These are phyloP conservation scores for Nomada fabriciana DNA, from an alignment of 2,888 invertebrate species.

Conservation along the genomic window DNA sequence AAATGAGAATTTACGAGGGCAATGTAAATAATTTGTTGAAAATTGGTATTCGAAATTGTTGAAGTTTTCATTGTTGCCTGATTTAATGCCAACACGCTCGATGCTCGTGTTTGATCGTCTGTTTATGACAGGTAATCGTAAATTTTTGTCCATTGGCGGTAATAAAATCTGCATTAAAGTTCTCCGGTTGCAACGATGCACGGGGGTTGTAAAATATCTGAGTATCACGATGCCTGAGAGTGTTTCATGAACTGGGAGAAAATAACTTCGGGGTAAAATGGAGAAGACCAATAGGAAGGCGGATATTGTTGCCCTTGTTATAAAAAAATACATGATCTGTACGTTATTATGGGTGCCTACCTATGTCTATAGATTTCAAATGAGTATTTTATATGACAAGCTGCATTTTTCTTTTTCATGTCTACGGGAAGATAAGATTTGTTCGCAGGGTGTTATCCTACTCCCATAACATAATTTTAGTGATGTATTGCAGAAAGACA, in stretches of 20 bases:
- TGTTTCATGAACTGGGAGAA: slow-evolving; percentile 45
- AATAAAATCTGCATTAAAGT: slow-evolving; percentile 62
- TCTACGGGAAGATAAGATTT: too few species aligned
- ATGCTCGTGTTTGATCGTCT: neutral
- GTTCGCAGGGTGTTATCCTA: too few species aligned
- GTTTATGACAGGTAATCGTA: slow-evolving; percentile 30
- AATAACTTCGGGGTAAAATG: slow-evolving; percentile 26
- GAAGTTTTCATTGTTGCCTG: neutral
- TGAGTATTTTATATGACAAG: neutral
- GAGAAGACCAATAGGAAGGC: slow-evolving; percentile 35
- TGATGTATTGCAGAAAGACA: too few species aligned
- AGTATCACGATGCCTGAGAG: slow-evolving; percentile 27
- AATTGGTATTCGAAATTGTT: neutral
- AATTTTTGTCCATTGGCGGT: slow-evolving; percentile 48
- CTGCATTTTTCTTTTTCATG: neutral
- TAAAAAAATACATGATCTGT: slow-evolving; percentile 14
- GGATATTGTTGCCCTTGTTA: slow-evolving; percentile 20
- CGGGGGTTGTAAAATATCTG: slow-evolving; percentile 36
- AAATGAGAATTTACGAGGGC: too few species aligned
- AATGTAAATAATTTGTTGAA: too few species aligned
- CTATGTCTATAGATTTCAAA: neutral
- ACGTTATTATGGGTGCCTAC: neutral
- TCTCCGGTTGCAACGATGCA: slow-evolving; percentile 35
- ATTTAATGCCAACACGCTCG: neutral
- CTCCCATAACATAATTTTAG: too few species aligned